Percentiles rank a stretch among this genome's conserved stretches.
Conservation (phyloP, 2,888 invertebrate species). For the Trichacis sp. region DNA sequence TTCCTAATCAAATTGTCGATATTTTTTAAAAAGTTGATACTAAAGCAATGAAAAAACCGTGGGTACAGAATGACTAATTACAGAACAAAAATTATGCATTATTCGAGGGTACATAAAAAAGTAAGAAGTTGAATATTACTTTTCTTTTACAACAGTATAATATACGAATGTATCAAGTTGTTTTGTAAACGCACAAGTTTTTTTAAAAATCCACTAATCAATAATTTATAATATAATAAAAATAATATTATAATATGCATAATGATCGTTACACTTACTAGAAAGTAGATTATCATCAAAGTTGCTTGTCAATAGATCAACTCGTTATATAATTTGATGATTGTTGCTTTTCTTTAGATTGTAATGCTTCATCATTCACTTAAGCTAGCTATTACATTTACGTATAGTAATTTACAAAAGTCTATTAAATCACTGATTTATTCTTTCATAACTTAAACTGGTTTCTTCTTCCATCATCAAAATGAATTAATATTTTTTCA, state of each 20-base stretch:
- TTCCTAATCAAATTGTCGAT: no score
- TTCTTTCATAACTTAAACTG: constrained; percentile 4
- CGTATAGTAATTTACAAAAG: constrained; percentile 28
- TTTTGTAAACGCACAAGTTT: constrained; percentile 51
- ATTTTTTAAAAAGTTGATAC: no score
- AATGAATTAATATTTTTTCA: no score
- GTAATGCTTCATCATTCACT: neutral
- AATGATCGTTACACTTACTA: constrained; percentile 2
- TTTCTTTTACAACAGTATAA: constrained; percentile 63
- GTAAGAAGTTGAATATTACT: constrained; percentile 58
- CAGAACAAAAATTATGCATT: constrained; percentile 42
- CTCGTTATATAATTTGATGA: constrained; percentile 1
- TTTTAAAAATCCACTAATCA: no score
- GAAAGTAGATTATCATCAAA: constrained; percentile 5
- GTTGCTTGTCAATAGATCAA: constrained; percentile 10
- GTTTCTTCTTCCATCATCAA: no score
- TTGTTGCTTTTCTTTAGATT: neutral
- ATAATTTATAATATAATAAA: constrained; percentile 2
- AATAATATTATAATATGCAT: neutral
- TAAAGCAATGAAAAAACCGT: no score
- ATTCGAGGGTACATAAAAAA: constrained; percentile 51
- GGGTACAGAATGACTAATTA: no score
- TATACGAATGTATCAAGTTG: constrained; percentile 63
- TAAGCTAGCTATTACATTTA: neutral
- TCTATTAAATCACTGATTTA: constrained; percentile 11